Base-by-base conservation (phyloP, 92 coral and sea anemone genomes). In the Phymanthus crucifer region DNA sequence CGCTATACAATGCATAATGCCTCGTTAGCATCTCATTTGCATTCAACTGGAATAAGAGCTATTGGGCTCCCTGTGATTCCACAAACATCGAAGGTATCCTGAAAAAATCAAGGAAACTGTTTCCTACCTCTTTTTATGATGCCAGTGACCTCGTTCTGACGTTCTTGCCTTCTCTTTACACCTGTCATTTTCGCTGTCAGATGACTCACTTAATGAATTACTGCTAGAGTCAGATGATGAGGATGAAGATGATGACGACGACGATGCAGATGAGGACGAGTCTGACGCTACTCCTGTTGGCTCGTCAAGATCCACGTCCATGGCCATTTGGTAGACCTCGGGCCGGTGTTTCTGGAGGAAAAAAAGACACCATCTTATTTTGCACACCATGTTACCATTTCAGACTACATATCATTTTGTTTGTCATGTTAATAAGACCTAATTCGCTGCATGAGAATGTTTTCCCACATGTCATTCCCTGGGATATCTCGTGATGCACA, bases 241-340 rank as follows among this genome's bases (percentile, higher is more conserved):
- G 12, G 98, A 94, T 8, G 91, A 84, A 0, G 98, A 93, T 32
- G 93, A 89, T 0, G 98, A 94, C 0, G 97, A 92, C 0, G 97
- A 90, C 18, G 99, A 95, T 29, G 92, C 95, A 2, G 96, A 91
- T 66, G 96, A 91, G 18, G 99, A 95, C 0, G 99, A 95, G 78
- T 95, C 99, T 19, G 97, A 93, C 66, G 93, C 91, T 32, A 95
- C 94, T 12, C 94, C 99, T 71, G 99, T 88, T 31, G 94, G 94
- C 27, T 86, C 95, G 73, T 91, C 97, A 2, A 89, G 84, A 12
- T 85, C 87, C 12, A 90, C 93, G 19, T 88, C 77, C 85, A 86
- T 92, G 0, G 99, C 99, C 57, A 93, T 84, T 71, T 88, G 87
- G 2, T 84, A 88, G 13, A 95, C 90, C 74, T 95, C 99, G 10